Conservation (phyloP, 2,113 vertebrate genomes). For the Odontesthes bonariensis region DNA sequence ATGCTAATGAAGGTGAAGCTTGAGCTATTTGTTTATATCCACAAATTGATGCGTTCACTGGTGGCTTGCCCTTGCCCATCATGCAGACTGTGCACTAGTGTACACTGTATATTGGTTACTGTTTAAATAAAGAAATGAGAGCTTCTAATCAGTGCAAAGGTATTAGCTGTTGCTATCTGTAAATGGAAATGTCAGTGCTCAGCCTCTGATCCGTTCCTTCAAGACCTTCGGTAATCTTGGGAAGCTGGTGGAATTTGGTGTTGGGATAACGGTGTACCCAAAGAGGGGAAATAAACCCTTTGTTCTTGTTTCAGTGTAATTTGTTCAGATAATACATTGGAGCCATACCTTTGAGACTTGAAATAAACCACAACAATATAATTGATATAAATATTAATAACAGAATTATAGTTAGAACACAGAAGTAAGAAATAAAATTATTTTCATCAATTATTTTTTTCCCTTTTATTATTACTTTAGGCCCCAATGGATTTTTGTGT, state of each 20-base stretch:
- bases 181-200: constrained; percentile 77
- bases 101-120: constrained; percentile 74
- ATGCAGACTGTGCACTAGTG: constrained; percentile 40
- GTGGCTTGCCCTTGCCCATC: constrained; percentile 48
- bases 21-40: constrained; percentile 40
- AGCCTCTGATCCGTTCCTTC: constrained; percentile 36
- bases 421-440: neutral
- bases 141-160: constrained; percentile 77
- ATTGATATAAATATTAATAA: constrained; percentile 5
- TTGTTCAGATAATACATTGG: neutral
- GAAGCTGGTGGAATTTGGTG: constrained; percentile 21
- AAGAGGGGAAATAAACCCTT: constrained; percentile 7
- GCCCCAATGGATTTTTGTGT: neutral
- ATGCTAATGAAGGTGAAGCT: constrained; percentile 55
- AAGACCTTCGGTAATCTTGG: constrained; percentile 16
- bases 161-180: constrained; percentile 80
- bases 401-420: neutral
- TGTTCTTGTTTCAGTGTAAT: constrained; percentile 4
- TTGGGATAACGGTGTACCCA: constrained; percentile 14
- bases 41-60: constrained; percentile 47
- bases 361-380: neutral
- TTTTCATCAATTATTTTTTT: neutral
- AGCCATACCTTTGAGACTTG: constrained; percentile 1
- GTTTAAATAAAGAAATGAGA: constrained; percentile 79
- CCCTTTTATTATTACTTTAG: neutral